Conservation (phyloP, 2,888 invertebrate species). For the Gastracanthus pulcherrimus region DNA sequence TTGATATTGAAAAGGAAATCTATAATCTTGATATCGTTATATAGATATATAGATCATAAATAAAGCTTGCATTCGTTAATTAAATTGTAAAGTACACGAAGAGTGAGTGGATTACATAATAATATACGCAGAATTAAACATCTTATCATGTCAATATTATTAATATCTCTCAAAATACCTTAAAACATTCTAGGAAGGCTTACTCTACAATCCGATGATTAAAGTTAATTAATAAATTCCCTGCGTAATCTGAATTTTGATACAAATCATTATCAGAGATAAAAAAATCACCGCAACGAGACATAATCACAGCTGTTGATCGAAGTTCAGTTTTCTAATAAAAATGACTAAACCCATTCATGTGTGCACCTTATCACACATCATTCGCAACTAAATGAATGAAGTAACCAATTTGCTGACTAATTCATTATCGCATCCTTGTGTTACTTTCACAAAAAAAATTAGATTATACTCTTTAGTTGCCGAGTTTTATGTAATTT, state of each 20-base stretch:
- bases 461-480: too few species aligned
- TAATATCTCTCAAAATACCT: neutral
- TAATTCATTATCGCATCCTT: neutral
- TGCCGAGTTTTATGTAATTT: too few species aligned
- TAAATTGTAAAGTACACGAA: too few species aligned
- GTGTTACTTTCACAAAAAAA: too few species aligned
- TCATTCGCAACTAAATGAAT: neutral
- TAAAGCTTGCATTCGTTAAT: too few species aligned
- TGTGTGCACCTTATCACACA: neutral
- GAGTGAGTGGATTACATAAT: neutral
- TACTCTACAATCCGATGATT: neutral
- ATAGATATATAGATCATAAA: too few species aligned
- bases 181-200: neutral
- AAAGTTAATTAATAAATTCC: constrained; percentile 16
- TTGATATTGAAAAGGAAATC: neutral
- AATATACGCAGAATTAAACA: neutral
- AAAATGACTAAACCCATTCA: neutral
- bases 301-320: neutral
- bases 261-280: neutral
- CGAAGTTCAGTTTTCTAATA: neutral
- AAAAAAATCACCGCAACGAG: neutral
- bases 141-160: neutral
- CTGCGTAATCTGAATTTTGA: constrained; percentile 1
- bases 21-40: too few species aligned
- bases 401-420: neutral